phyloP scores from a whole-genome alignment of 2,113 vertebrate genomes.

The Callionymus lyra region DNA sequence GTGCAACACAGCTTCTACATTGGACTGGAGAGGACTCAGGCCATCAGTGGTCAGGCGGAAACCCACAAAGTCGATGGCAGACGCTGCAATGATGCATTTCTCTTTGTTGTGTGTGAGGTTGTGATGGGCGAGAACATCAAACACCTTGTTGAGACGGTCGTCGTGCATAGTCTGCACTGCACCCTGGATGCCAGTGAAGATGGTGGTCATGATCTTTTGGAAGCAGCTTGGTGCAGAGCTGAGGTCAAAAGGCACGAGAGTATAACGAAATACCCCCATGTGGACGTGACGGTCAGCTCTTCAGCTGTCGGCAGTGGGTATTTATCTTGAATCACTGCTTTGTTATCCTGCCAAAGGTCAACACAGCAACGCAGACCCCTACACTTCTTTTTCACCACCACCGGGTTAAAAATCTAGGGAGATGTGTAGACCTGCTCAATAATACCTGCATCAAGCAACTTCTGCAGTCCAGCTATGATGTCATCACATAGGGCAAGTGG shows the following conservation, averaged over 20 bases:
- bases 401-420: no score
- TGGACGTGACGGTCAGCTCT: not conserved
- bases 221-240: not conserved
- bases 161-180: not conserved
- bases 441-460: no score
- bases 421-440: no score
- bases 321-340: no score
- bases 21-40: no score
- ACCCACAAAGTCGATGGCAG: not conserved
- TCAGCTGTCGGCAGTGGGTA: not conserved
- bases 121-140: not conserved
- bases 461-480: no score
- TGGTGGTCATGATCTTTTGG: not conserved
- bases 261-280: not conserved
- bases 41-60: not conserved
- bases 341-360: not conserved
- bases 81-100: not conserved
- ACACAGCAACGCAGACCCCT: no score
- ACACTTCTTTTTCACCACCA: no score
- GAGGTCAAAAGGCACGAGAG: not conserved
- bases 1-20: no score
- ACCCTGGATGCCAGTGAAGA: not conserved
- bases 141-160: not conserved
- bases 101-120: not conserved
- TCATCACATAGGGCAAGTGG: no score